Evolutionary conservation across 2,888 invertebrate species (phyloP).

Genomic region (Lordiphosa fenestrarum): DNA sequence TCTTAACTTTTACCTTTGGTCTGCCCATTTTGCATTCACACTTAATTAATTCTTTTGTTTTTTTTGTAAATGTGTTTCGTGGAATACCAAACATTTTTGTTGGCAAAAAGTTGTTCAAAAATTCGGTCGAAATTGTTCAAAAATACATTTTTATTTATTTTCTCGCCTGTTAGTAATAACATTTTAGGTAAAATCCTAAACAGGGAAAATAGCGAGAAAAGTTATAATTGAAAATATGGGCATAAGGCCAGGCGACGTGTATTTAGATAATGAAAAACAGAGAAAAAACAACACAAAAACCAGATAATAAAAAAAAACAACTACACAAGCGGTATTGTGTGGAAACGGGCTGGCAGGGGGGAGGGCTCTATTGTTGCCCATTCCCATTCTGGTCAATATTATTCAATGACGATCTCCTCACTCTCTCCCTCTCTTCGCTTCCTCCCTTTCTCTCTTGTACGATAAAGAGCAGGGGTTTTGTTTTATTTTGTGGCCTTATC

Average conservation of each 20-base stretch:
- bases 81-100: too few relatives aligned
- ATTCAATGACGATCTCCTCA: conserved; percentile 46
- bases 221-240: conserved; percentile 56
- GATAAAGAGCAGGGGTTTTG: not conserved
- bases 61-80: conserved; percentile 4
- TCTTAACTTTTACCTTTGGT: conserved; percentile 47
- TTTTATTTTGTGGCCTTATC: conserved; percentile 49
- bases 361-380: conserved; percentile 14
- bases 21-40: conserved; percentile 58
- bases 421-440: conserved; percentile 5
- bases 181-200: conserved; percentile 36
- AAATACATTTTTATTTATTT: conserved; percentile 65
- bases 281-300: conserved; percentile 41
- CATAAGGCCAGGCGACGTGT: conserved; percentile 55
- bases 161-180: conserved; percentile 48
- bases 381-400: conserved; percentile 65
- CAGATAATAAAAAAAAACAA: conserved; percentile 46
- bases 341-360: conserved; percentile 2
- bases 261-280: conserved; percentile 59
- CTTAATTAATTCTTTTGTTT: conserved; percentile 46
- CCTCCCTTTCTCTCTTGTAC: conserved; percentile 14
- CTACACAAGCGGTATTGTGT: conserved; percentile 2
- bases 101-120: not conserved
- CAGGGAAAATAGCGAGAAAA: conserved; percentile 25
- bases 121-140: conserved; percentile 25